Percentiles rank a stretch among this genome's conserved stretches.
Evolutionary conservation across 1,140 invertebrate species (phyloP).

Genomic region (Eupristina koningsbergeri): DNA sequence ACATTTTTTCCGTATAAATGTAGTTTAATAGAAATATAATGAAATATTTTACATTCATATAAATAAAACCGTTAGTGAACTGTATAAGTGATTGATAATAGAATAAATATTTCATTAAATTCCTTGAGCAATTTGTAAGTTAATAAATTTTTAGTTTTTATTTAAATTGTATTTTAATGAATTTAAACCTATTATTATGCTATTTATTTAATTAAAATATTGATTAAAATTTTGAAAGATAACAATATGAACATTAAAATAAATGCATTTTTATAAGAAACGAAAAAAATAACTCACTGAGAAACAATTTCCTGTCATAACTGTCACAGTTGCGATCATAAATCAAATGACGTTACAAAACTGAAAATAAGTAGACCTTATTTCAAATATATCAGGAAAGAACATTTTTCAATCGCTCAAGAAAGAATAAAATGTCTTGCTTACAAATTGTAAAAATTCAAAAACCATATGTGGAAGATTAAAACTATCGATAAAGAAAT

Average conservation of each 20-base stretch:
- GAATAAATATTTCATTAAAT: too few species aligned
- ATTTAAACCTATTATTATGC: too few species aligned
- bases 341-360: constrained; percentile 8
- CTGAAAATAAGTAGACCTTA: constrained; percentile 8
- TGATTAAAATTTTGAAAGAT: background rate
- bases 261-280: background rate
- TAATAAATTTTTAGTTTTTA: too few species aligned
- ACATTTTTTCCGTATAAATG: too few species aligned
- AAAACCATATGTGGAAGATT: background rate
- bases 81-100: too few species aligned
- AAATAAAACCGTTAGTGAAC: too few species aligned
- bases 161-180: too few species aligned
- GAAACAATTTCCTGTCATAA: background rate
- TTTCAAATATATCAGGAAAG: background rate
- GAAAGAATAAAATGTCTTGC: background rate
- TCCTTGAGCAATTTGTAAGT: too few species aligned
- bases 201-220: too few species aligned
- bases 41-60: too few species aligned
- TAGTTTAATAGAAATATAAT: too few species aligned
- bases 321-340: background rate
- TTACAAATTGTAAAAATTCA: background rate
- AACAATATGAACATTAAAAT: background rate
- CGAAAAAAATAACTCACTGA: background rate
- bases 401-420: constrained; percentile 10
- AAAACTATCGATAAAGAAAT: too few species aligned